Evolutionary conservation across 1,140 invertebrate genomes (phyloP).

Genomic region (Drosophila nigrodunni): DNA sequence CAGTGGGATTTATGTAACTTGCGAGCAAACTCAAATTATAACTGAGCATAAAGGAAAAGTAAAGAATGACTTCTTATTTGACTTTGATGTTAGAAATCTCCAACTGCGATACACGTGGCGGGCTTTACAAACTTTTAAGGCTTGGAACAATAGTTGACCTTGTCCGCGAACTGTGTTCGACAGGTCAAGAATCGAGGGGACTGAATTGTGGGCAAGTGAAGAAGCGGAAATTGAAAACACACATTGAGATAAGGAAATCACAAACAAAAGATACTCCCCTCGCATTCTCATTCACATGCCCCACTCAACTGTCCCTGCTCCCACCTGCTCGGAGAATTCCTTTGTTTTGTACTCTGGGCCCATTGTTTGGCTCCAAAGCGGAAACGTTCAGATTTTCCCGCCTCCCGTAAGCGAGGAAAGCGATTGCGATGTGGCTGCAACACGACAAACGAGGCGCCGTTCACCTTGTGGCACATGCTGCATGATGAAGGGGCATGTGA

Average conservation of each 20-base stretch:
- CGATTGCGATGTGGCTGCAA: conserved; percentile 14
- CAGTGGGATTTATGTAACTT: conserved; percentile 17
- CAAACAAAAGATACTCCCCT: conserved; percentile 18
- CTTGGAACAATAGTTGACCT: conserved; percentile 23
- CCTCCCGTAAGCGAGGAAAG: conserved; percentile 7
- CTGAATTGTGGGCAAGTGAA: conserved; percentile 7
- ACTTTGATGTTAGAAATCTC: conserved; percentile 11
- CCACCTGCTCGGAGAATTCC: not conserved
- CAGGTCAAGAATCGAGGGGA: conserved; percentile 27
- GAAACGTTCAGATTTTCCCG: conserved; percentile 33
- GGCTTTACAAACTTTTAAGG: not conserved
- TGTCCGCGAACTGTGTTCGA: conserved; percentile 22
- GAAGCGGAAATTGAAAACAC: conserved; percentile 25
- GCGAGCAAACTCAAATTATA: not conserved
- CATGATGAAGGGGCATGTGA: conserved; percentile 8
- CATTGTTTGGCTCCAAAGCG: conserved; percentile 22
- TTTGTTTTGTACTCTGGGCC: conserved; percentile 25
- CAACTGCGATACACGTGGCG: not conserved
- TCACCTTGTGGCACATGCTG: conserved; percentile 22
- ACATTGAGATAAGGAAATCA: conserved; percentile 18
- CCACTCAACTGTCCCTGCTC: not conserved
- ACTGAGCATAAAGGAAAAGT: not conserved
- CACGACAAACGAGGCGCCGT: conserved; percentile 12
- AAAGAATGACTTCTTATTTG: conserved; percentile 4
- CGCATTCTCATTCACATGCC: not conserved